Base-by-base conservation (phyloP, 2,797 vertebrate species). In the Eospalax fontanierii region DNA sequence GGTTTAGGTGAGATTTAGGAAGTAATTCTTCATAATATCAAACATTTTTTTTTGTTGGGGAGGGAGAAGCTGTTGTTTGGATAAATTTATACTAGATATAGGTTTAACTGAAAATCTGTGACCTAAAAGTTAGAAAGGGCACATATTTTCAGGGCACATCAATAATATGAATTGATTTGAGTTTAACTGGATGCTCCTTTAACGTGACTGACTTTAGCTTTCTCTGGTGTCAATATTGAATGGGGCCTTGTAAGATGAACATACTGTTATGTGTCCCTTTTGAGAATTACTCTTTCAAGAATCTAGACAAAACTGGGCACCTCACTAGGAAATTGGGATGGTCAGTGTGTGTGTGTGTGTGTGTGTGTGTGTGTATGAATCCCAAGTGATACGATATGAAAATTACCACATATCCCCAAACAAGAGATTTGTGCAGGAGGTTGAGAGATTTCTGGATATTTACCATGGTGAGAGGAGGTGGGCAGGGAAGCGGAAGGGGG, bases 101-200 rank as follows among this genome's bases (percentile, higher is more conserved):
- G 26, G 22, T 2, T 16, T 46, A n/a, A 61, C 11, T 30, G 26
- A 90, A 79, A 82, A 2, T 19, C 79, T 18, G 7, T 24, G 50
- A 24, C 28, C 11, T 3, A 33, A 1, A 33, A 78, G 4, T 38
- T 50, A 24, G 76, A 63, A 81, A 65, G 65, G 65, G 30, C 16
- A 26, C 22, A 28, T 6, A 19, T 79, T 83, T 76, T 93, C 30
- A 50, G 50, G 61, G 43, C 16, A 26, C 2, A 68, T 2, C 21
- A 43, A 1, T 35, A 63, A 35, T 40, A 11, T 19, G 85, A 26
- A 12, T 70, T 30, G 43, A 54, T 21, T 35, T 24, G 2, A 30
- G 11, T 59, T 0, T 40, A 11, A n/a, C n/a, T 38, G 1, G 11
- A 28, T 4, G 33, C 4, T 22, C 19, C n/a, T 16, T 61, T 30